Base-by-base conservation (phyloP, 1,140 invertebrate genomes). In the Lasaia peninsularis region DNA sequence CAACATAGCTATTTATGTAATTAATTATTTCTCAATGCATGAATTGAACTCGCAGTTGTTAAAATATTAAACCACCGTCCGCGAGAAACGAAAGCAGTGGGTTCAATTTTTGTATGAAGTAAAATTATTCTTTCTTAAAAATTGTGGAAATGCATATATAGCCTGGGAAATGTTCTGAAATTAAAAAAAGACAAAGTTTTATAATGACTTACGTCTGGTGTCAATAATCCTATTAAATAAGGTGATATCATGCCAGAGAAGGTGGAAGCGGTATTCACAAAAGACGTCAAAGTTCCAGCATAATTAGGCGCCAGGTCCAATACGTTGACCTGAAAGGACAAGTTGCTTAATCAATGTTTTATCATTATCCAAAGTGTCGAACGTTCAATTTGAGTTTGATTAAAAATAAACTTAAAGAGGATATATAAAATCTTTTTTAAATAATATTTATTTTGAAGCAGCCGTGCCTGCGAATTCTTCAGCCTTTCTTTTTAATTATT, bases 301-400 rank as follows among this genome's bases (percentile, higher is more conserved):
- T 93, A 95, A 83, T 95, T 96, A n/a, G 95, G 94, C 21, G 94
- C 94, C 56, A 97, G 89, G 83, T 97, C 95, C 58, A 97, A 84
- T 16, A 94, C 93, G 71, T 96, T 96, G 0, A 94, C 93, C 74
- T 92, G 88, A 40, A 92, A 63, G 8, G 11, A 31, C 12, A 56
- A 34, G n/a, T 20, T 31, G 0, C n/a, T 52, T 24, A 1, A 24
- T 49, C n/a, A 44, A 24, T n/a, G 9, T 2, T n/a, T n/a, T n/a
- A n/a, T n/a, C n/a, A n/a, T n/a, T n/a, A n/a, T n/a, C n/a, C n/a
- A n/a, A n/a, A n/a, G n/a, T n/a, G n/a, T n/a, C n/a, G n/a, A n/a
- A n/a, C n/a, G n/a, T n/a, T n/a, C n/a, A n/a, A n/a, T n/a, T n/a
- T n/a, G n/a, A n/a, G n/a, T n/a, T n/a, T n/a, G n/a, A n/a, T n/a